Base-by-base conservation (phyloP, 2,113 vertebrate genomes). In the Ploceus nigricollis region DNA sequence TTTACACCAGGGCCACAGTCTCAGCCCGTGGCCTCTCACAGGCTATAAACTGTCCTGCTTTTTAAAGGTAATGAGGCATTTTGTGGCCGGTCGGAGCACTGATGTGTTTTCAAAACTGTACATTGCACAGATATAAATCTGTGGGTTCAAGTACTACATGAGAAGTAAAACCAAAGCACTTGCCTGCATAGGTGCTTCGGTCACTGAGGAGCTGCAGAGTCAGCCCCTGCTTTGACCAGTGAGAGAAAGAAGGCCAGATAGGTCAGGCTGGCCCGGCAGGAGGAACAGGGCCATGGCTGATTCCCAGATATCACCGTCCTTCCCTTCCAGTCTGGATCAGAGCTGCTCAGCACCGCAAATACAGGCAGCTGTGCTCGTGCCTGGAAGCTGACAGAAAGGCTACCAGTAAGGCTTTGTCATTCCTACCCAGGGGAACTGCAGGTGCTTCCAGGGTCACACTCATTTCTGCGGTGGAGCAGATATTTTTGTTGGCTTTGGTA, bases 281-380 rank as follows among this genome's bases (percentile, higher is more conserved):
- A 25, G 42, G 31, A 54, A 7, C 11, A 8, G n/a, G 30, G 12
- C 57, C 9, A 2, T 6, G 28, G n/a, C 28, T n/a, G 37, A 63
- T 66, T 51, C 78, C 20, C 22, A 42, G 27, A 13, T 31, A 20
- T 16, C 51, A 1, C 37, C 37, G 31, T 10, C 5, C 0, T 28
- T 84, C 40, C 23, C 28, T 51, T 60, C 1, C 1, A 56, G 31
- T 11, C 45, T 15, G n/a, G 10, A 37, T 28, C 0, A 0, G 45
- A 5, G 6, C 45, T 56, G 31, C 58, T 48, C 58, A 65, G 15
- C 18, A 2, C 68, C 16, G 25, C 4, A 2, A n/a, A 23, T 23
- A 42, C 24, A 56, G 44, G 31, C 30, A 48, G 47, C 33, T 64
- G 20, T 81, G 40, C 39, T 87, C 10, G 0, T 61, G 56, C 17